These are phyloP conservation scores for Hemithea aestivaria DNA, from an alignment of 2,888 invertebrate genomes.

Conservation along the genomic window DNA sequence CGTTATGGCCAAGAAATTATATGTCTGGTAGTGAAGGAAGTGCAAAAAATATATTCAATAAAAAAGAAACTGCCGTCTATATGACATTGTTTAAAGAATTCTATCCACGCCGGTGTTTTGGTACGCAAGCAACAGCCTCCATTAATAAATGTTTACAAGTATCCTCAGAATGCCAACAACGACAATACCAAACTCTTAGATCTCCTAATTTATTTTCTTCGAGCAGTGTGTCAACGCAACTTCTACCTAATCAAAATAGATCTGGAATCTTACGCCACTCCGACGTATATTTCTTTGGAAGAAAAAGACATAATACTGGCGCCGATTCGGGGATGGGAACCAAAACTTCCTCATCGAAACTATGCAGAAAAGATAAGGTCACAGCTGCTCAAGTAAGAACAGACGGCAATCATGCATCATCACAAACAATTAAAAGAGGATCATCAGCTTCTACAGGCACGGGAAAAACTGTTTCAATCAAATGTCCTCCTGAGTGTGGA, in stretches of 20 bases:
- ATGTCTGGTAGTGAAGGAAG: conserved; percentile 9
- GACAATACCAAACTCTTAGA: conserved; percentile 12
- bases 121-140: conserved; percentile 68
- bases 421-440: conserved; percentile 39
- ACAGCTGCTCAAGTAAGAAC: conserved; percentile 5
- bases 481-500: conserved; percentile 38
- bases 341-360: conserved; percentile 26
- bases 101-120: conserved; percentile 37
- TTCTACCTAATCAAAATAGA: conserved; percentile 19
- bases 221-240: conserved; percentile 29
- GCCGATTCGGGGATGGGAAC: conserved; percentile 52
- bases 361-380: conserved; percentile 18
- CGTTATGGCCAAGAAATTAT: conserved; percentile 21
- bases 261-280: conserved; percentile 31
- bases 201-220: conserved; percentile 33
- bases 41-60: conserved; percentile 13
- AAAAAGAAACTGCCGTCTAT: conserved; percentile 49
- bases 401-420: conserved; percentile 21
- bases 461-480: conserved; percentile 49
- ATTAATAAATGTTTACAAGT: conserved; percentile 70
- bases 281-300: conserved; percentile 56
- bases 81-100: conserved; percentile 52
- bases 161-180: conserved; percentile 12
- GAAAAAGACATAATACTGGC: conserved; percentile 36
- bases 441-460: conserved; percentile 35